phyloP scores from a whole-genome alignment of 2,113 vertebrate genomes.

The Scytalopus superciliaris region DNA sequence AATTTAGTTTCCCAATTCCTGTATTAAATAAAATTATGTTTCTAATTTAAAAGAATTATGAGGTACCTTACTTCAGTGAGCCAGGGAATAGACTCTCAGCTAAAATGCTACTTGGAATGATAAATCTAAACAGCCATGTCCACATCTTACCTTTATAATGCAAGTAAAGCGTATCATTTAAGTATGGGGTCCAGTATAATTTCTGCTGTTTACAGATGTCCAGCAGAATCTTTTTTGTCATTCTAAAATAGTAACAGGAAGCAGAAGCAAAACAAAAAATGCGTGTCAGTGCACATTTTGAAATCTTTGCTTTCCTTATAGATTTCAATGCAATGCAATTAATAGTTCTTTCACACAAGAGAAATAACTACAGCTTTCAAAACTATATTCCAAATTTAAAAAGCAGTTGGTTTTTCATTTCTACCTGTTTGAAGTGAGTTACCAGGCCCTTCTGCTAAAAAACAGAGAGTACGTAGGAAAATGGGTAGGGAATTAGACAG shows the following conservation, averaged over 20 bases:
- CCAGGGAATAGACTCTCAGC: neutral
- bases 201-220: conserved; percentile 89
- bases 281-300: neutral
- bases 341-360: neutral
- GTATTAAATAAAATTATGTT: neutral
- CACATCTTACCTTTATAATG: conserved; percentile 87
- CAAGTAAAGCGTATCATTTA: conserved; percentile 91
- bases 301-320: neutral
- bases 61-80: neutral
- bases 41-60: neutral
- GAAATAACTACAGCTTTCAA: neutral
- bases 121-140: neutral
- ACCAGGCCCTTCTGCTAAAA: neutral
- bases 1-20: neutral
- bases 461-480: neutral
- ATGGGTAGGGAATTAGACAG: neutral
- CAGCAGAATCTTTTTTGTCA: conserved; percentile 86
- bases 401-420: neutral
- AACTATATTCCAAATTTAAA: neutral
- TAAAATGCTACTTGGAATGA: neutral
- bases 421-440: neutral
- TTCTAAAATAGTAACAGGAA: conserved; percentile 70
- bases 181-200: conserved; percentile 83
- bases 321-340: neutral
- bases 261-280: neutral